These are phyloP conservation scores for Epinephelus fuscoguttatus DNA, from an alignment of 2,113 vertebrate genomes.

Conservation along the genomic window DNA sequence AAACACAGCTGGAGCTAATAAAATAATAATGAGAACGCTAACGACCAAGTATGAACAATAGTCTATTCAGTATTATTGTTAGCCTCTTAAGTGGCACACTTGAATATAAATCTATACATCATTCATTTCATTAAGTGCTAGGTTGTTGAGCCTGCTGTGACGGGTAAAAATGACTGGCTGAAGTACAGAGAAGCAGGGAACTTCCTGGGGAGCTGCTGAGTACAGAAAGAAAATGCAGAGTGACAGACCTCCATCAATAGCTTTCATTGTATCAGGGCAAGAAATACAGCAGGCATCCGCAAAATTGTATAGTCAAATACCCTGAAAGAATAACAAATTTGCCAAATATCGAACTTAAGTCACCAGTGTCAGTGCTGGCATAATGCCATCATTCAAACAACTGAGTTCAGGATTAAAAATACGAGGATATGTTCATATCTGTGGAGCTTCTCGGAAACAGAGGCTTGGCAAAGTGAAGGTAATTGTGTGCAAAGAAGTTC, in stretches of 20 bases:
- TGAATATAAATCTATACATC: neutral
- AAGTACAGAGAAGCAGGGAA: neutral
- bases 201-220: neutral
- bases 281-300: neutral
- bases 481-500: constrained; percentile 2
- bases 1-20: constrained; percentile 11
- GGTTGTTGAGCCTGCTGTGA: neutral
- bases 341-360: neutral
- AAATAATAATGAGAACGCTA: neutral
- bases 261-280: neutral
- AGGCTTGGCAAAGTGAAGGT: constrained; percentile 1
- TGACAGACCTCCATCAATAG: neutral
- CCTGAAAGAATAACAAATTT: neutral
- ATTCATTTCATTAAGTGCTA: neutral
- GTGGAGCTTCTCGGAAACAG: neutral
- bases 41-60: neutral
- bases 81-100: neutral
- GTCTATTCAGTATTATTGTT: neutral
- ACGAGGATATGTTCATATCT: neutral
- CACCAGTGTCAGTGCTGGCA: neutral
- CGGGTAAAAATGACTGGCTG: neutral
- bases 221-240: neutral
- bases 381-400: constrained; percentile 1
- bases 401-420: constrained; percentile 1
- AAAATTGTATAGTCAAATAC: neutral